Evolutionary conservation across 2,888 invertebrate genomes (phyloP).

Genomic region (Lithodes maja): DNA sequence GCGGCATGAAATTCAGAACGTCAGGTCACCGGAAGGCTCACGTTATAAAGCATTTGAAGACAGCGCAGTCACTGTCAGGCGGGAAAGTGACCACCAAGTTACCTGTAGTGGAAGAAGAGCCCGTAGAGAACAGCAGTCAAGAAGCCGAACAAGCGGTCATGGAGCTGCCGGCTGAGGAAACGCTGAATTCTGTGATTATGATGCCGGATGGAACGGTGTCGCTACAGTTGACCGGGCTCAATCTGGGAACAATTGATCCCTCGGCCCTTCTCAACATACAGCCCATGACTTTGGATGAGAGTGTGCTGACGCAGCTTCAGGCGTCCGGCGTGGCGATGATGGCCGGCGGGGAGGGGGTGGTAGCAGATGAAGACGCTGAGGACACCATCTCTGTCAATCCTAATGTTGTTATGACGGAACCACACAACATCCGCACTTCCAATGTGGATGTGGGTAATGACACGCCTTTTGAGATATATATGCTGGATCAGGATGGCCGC

Average conservation of each 20-base stretch:
- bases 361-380: conserved; percentile 60
- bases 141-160: conserved; percentile 48
- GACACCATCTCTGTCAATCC: conserved; percentile 62
- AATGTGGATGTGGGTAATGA: conserved; percentile 28
- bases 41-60: conserved; percentile 75
- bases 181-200: conserved; percentile 54
- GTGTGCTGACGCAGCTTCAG: conserved; percentile 54
- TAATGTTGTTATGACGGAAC: conserved; percentile 61
- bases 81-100: not conserved
- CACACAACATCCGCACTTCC: conserved; percentile 36
- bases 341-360: conserved; percentile 44
- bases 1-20: conserved; percentile 81
- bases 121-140: not conserved
- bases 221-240: conserved; percentile 49
- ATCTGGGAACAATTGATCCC: conserved; percentile 50
- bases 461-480: conserved; percentile 52
- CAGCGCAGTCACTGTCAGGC: conserved; percentile 25
- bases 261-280: conserved; percentile 57
- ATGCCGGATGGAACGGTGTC: conserved; percentile 58
- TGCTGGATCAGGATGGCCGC: conserved; percentile 47
- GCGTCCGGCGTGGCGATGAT: conserved; percentile 56
- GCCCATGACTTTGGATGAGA: conserved; percentile 60
- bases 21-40: conserved; percentile 82
- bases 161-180: conserved; percentile 57
- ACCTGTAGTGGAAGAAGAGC: conserved; percentile 18